Percentiles rank a stretch among this genome's conserved stretches.
phyloP scores from a whole-genome alignment of 2,888 invertebrate genomes.

The Papilio demoleus region DNA sequence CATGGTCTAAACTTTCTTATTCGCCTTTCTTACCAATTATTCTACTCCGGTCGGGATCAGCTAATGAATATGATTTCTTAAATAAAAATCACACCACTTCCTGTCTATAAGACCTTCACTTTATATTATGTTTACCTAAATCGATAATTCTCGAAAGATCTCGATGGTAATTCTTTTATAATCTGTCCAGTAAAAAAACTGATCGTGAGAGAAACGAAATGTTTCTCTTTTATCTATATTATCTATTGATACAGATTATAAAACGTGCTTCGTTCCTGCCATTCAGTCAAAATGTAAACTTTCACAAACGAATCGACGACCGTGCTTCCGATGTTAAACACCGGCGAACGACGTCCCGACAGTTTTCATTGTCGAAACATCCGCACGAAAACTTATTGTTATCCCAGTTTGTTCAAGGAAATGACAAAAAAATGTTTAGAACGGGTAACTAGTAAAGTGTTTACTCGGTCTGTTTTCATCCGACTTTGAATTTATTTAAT shows the following conservation, averaged over 20 bases:
- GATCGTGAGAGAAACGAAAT: constrained; percentile 23
- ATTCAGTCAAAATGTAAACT: constrained; percentile 42
- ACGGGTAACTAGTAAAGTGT: too few relatives aligned
- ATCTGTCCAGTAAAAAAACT: background rate
- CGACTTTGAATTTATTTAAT: background rate
- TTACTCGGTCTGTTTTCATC: background rate
- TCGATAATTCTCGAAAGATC: too few relatives aligned
- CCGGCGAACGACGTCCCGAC: constrained; percentile 26
- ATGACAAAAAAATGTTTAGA: too few relatives aligned
- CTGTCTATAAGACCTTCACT: too few relatives aligned
- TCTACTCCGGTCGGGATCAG: background rate
- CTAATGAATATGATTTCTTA: too few relatives aligned
- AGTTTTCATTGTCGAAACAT: constrained; percentile 6
- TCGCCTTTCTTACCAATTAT: background rate
- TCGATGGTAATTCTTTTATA: background rate
- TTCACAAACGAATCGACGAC: constrained; percentile 42
- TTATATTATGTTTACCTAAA: too few relatives aligned
- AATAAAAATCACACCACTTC: background rate
- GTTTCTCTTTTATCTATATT: constrained; percentile 32
- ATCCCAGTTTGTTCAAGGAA: background rate
- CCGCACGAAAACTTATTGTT: background rate
- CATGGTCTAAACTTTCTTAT: background rate
- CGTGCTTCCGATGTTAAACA: constrained; percentile 40
- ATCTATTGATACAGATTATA: constrained; percentile 39
- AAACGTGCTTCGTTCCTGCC: constrained; percentile 38